A percentile compares a stretch with the other conserved stretches of the same genome.
These are phyloP conservation scores for Parochlus steinenii DNA, from an alignment of 2,888 invertebrate genomes.

Conservation along the genomic window DNA sequence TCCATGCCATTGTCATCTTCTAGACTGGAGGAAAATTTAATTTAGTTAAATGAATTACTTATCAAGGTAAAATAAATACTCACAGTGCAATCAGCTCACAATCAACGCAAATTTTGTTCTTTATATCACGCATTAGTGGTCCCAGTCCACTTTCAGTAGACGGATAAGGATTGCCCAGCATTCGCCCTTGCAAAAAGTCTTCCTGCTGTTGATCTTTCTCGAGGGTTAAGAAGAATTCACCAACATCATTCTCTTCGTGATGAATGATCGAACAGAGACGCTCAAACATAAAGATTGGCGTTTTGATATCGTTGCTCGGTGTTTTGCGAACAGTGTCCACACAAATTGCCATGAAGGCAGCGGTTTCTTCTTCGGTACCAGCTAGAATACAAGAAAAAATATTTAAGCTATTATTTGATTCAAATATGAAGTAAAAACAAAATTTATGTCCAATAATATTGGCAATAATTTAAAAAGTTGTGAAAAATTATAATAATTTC, in stretches of 20 bases:
- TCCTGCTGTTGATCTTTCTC: constrained; percentile 99
- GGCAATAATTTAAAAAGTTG: neutral
- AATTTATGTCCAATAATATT: too few relatives aligned
- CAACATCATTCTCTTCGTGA: constrained; percentile 92
- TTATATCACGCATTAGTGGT: constrained; percentile 94
- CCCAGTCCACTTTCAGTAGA: constrained; percentile 87
- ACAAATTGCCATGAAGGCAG: constrained; percentile 93
- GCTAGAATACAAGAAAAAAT: too few relatives aligned
- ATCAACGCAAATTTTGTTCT: constrained; percentile 96
- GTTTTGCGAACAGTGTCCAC: constrained; percentile 89
- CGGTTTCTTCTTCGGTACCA: constrained; percentile 90
- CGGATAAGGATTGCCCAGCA: constrained; percentile 96
- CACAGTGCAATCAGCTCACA: constrained; percentile 95
- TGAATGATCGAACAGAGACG: constrained; percentile 92
- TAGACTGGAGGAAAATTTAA: too few relatives aligned
- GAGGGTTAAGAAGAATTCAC: constrained; percentile 88
- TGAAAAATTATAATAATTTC: neutral
- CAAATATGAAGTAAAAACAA: constrained; percentile 6
- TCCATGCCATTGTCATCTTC: constrained; percentile 99
- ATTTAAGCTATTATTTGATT: constrained; percentile 9
- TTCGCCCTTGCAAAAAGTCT: constrained; percentile 88
- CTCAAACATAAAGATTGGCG: constrained; percentile 96
- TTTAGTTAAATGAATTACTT: too few relatives aligned
- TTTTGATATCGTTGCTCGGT: constrained; percentile 79
- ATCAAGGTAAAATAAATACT: too few relatives aligned